phyloP scores from a whole-genome alignment of 2,888 invertebrate species.

The Coecobrya sp. region DNA sequence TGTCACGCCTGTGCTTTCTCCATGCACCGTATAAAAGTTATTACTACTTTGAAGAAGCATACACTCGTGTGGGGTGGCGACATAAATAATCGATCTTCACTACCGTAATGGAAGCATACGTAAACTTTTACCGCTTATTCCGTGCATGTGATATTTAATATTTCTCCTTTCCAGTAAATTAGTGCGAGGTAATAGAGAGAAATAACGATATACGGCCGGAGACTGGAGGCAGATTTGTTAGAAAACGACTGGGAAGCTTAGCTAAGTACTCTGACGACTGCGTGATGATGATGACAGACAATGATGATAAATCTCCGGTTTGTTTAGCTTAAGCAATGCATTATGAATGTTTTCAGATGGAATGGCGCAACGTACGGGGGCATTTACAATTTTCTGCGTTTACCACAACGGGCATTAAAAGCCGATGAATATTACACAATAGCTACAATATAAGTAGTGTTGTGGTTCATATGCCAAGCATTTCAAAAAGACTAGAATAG shows the following conservation, averaged over 20 bases:
- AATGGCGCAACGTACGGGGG: not conserved
- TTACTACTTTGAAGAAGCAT: not conserved
- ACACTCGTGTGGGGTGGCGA: not conserved
- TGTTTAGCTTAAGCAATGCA: constrained; percentile 17
- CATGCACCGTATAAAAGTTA: not conserved
- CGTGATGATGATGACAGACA: constrained; percentile 39
- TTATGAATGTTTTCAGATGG: not conserved
- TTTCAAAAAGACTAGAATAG: not conserved
- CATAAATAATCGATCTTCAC: constrained; percentile 37
- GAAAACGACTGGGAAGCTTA: not conserved
- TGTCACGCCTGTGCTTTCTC: not conserved
- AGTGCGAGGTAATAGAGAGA: constrained; percentile 12
- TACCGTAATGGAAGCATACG: not conserved
- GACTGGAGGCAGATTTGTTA: not conserved
- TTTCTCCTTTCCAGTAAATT: constrained; percentile 36
- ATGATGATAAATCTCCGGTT: constrained; percentile 51
- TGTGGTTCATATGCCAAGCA: not conserved
- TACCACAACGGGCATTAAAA: not conserved
- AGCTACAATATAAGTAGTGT: not conserved
- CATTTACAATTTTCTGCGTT: not conserved
- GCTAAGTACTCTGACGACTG: not conserved
- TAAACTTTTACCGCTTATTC: not conserved
- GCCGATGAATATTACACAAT: not conserved
- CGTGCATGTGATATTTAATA: not conserved
- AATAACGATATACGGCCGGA: not conserved